Conservation (phyloP, 2,113 vertebrate genomes). For the Mandrillus leucophaeus region DNA sequence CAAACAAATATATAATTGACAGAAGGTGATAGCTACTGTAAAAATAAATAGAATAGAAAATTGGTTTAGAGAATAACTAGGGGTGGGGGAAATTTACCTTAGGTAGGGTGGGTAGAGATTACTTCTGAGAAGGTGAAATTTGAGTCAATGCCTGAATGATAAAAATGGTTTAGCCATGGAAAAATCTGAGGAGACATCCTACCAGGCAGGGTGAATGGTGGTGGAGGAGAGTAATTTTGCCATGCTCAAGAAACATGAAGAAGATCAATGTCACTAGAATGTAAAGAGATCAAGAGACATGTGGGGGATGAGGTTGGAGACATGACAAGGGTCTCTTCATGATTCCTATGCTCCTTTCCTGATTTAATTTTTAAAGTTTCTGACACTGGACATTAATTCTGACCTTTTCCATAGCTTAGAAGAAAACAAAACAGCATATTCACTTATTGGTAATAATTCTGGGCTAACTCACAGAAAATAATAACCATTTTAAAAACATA, state of each 20-base stretch:
- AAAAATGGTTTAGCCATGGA: background rate
- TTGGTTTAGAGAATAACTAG: background rate
- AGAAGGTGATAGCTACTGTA: background rate
- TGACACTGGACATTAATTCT: background rate
- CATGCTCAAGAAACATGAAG: background rate
- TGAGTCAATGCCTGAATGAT: background rate
- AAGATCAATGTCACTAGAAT: background rate
- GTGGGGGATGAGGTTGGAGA: background rate
- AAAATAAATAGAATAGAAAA: background rate
- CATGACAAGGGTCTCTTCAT: background rate
- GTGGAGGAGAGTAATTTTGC: background rate
- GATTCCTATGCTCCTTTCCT: background rate
- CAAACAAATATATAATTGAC: background rate
- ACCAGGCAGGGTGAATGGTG: background rate
- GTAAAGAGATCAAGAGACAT: background rate
- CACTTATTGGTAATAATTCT: background rate
- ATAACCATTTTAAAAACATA: accelerated
- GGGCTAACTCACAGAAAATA: background rate
- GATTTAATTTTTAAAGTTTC: conserved; percentile 7
- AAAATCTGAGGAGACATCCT: background rate
- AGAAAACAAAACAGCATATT: background rate
- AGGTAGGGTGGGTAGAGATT: background rate
- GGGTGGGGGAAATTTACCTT: background rate
- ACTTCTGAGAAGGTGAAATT: background rate
- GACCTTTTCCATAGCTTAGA: background rate